Conservation (phyloP, 1,140 invertebrate genomes). For the Diuraphis noxia region DNA sequence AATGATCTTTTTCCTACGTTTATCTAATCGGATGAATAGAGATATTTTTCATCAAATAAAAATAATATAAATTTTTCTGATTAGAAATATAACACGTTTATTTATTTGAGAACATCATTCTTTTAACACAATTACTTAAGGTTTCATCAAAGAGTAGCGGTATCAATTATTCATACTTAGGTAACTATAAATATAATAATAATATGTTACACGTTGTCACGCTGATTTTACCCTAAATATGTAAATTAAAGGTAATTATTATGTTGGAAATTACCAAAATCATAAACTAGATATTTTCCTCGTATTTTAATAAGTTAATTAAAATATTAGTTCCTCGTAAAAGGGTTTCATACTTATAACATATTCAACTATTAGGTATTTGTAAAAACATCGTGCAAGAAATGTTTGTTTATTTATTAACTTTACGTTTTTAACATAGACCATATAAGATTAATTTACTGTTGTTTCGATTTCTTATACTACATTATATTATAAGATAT, state of each 20-base stretch:
- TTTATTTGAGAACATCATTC: neutral
- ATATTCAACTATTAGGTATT: neutral
- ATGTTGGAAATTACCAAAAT: no score
- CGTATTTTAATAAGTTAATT: no score
- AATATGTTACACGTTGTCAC: no score
- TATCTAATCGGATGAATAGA: no score
- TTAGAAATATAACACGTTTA: no score
- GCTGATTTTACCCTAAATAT: no score
- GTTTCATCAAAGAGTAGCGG: neutral
- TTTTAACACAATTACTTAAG: neutral
- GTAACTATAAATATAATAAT: no score
- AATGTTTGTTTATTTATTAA: neutral
- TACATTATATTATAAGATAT: neutral
- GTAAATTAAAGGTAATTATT: no score
- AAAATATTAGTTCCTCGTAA: neutral
- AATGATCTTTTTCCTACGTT: no score
- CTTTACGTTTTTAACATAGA: neutral
- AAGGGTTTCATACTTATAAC: neutral
- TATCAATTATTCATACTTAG: neutral
- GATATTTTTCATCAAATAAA: no score
- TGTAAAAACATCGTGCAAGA: neutral
- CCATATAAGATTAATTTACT: neutral
- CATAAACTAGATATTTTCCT: no score
- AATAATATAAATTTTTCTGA: no score
- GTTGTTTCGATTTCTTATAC: neutral